A percentile compares a stretch with the other conserved stretches of the same genome.
Evolutionary conservation across 1,140 invertebrate genomes (phyloP).

Genomic region (Ooceraea biroi): DNA sequence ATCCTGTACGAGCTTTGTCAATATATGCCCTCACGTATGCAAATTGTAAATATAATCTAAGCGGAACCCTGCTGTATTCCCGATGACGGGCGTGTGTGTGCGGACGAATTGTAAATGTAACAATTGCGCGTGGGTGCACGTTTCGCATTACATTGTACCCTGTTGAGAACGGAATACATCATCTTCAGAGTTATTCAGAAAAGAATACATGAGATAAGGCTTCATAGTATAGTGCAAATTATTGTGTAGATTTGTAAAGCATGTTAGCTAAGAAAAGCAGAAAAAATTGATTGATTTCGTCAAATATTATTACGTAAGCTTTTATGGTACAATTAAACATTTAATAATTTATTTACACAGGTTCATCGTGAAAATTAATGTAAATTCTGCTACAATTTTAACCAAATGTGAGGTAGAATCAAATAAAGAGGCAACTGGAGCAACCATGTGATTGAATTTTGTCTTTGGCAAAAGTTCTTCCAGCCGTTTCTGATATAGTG

Average conservation of each 20-base stretch:
- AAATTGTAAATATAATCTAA: constrained; percentile 73
- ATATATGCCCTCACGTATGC: constrained; percentile 59
- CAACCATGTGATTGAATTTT: not conserved
- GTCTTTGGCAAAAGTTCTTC: constrained; percentile 21
- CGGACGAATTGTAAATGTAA: constrained; percentile 62
- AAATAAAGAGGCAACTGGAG: too few species aligned
- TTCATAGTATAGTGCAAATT: too few species aligned
- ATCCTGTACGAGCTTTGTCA: constrained; percentile 49
- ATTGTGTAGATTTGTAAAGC: too few species aligned
- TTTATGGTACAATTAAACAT: not conserved
- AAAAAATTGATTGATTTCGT: not conserved
- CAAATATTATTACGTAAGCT: not conserved
- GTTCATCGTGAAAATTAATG: constrained; percentile 8
- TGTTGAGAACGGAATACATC: too few species aligned
- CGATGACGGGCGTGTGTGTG: not conserved
- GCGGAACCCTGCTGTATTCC: constrained; percentile 5
- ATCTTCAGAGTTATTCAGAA: too few species aligned
- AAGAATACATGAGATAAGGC: too few species aligned
- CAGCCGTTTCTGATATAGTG: constrained; percentile 9
- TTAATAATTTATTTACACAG: not conserved
- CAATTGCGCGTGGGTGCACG: constrained; percentile 12
- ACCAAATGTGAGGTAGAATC: not conserved
- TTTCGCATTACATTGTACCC: too few species aligned
- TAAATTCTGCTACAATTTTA: constrained; percentile 26
- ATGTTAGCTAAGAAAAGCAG: not conserved